These are phyloP conservation scores for Lomographa bimaculata DNA, from an alignment of 2,888 invertebrate species.

Conservation along the genomic window DNA sequence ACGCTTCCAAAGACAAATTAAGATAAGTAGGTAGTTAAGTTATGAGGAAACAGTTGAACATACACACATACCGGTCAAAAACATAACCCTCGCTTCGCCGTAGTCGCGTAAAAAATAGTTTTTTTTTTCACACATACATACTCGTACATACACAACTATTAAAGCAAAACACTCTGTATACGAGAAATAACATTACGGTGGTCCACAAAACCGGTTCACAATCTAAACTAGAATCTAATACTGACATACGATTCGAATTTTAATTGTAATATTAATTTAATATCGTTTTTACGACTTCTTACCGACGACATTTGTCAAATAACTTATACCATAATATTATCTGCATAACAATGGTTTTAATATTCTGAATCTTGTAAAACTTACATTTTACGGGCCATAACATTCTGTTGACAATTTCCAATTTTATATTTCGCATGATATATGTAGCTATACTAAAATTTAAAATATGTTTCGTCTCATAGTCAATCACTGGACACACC, in stretches of 20 bases:
- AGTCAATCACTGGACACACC: no score
- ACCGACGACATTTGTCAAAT: slow-evolving; percentile 26
- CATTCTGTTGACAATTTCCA: slow-evolving; percentile 16
- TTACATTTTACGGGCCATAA: slow-evolving; percentile 13
- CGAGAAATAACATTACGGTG: slow-evolving; percentile 7
- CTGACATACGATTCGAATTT: slow-evolving; percentile 15
- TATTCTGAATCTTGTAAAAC: slow-evolving; percentile 12
- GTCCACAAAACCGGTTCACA: slow-evolving; percentile 38
- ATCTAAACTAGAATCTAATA: slow-evolving; percentile 33
- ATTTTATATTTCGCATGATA: slow-evolving; percentile 15
- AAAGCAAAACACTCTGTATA: slow-evolving; percentile 6
- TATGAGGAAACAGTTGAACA: no score
- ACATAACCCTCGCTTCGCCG: no score
- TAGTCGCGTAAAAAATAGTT: no score
- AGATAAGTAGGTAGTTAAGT: no score
- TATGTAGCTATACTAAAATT: slow-evolving; percentile 11
- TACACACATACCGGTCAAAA: no score
- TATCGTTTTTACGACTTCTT: slow-evolving; percentile 21
- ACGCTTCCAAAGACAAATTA: no score
- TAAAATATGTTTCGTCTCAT: no score
- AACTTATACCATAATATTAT: slow-evolving; percentile 22
- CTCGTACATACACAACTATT: no score
- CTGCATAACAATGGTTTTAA: slow-evolving; percentile 30
- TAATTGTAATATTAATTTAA: slow-evolving; percentile 21
- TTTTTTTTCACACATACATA: no score